Conservation (phyloP, 2,888 invertebrate genomes). For the Oxycera nigricornis region DNA sequence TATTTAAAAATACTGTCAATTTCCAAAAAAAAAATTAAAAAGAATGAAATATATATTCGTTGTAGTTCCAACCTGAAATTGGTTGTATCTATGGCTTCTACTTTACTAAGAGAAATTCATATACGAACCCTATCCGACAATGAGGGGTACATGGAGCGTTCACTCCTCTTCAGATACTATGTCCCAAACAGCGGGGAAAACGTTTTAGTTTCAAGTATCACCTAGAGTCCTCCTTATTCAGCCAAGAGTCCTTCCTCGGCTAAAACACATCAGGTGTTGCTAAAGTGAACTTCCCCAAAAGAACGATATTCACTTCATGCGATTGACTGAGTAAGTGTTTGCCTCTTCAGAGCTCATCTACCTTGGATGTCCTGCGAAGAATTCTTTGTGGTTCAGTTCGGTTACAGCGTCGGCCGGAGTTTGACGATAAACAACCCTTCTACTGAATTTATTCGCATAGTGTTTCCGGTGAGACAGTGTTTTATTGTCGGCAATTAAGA, state of each 20-base stretch:
- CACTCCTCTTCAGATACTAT: not conserved
- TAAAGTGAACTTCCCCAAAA: conserved; percentile 16
- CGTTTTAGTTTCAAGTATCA: conserved; percentile 15
- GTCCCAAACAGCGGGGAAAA: conserved; percentile 17
- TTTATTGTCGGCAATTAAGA: too few relatives aligned
- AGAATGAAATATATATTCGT: too few relatives aligned
- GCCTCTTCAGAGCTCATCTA: conserved; percentile 28
- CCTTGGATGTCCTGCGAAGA: conserved; percentile 20
- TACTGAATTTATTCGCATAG: too few relatives aligned
- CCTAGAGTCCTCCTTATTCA: conserved; percentile 26
- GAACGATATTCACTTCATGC: conserved; percentile 33
- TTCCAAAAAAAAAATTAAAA: too few relatives aligned
- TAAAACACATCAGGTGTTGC: conserved; percentile 20
- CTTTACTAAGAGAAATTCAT: too few relatives aligned
- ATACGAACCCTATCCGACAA: too few relatives aligned
- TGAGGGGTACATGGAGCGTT: too few relatives aligned
- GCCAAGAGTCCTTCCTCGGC: conserved; percentile 1
- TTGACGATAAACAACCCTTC: conserved; percentile 19
- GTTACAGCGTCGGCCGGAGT: conserved; percentile 19
- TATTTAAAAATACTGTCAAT: too few relatives aligned
- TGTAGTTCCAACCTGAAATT: too few relatives aligned
- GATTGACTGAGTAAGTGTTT: conserved; percentile 28
- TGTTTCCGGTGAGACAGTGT: too few relatives aligned
- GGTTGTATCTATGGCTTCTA: too few relatives aligned
- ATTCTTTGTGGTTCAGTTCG: conserved; percentile 20